phyloP scores from a whole-genome alignment of 2,888 invertebrate genomes.

The Chrysolina oricalcia region DNA sequence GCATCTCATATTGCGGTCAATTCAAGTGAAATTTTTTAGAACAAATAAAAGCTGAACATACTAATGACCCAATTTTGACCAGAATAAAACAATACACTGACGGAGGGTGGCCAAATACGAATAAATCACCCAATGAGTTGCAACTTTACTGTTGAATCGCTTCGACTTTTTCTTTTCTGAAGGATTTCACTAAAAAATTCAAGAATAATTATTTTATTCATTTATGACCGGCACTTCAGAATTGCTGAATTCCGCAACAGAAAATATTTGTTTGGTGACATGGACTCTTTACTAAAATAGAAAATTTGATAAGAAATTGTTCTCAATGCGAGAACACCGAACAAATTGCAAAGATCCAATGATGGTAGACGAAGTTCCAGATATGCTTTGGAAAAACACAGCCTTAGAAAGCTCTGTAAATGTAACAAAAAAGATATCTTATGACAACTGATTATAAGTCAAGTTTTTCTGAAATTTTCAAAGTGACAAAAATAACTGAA shows the following conservation, averaged over 20 bases:
- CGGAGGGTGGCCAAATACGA: not conserved
- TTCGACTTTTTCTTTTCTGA: not conserved
- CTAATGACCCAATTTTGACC: not conserved
- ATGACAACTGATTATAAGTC: constrained; percentile 50
- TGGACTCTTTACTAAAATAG: constrained; percentile 48
- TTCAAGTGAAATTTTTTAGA: not conserved
- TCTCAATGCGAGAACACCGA: constrained; percentile 44
- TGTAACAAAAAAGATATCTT: constrained; percentile 32
- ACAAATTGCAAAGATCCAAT: constrained; percentile 46
- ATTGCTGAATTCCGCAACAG: constrained; percentile 45
- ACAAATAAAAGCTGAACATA: not conserved
- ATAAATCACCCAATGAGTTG: not conserved
- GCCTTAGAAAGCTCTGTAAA: constrained; percentile 44
- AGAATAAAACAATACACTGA: not conserved
- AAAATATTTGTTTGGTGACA: constrained; percentile 49
- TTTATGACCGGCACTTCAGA: not conserved
- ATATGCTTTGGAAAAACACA: constrained; percentile 50
- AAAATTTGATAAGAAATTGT: constrained; percentile 51
- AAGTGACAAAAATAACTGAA: constrained; percentile 40
- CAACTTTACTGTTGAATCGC: not conserved
- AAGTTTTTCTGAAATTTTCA: constrained; percentile 48
- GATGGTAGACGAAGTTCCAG: constrained; percentile 42
- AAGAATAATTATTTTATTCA: constrained; percentile 1
- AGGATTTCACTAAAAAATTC: not conserved
- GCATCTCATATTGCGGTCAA: not conserved